Percentiles rank a stretch among this genome's conserved stretches.
Conservation (phyloP, 1,140 invertebrate genomes). For the Aphelinus atriplicis region DNA sequence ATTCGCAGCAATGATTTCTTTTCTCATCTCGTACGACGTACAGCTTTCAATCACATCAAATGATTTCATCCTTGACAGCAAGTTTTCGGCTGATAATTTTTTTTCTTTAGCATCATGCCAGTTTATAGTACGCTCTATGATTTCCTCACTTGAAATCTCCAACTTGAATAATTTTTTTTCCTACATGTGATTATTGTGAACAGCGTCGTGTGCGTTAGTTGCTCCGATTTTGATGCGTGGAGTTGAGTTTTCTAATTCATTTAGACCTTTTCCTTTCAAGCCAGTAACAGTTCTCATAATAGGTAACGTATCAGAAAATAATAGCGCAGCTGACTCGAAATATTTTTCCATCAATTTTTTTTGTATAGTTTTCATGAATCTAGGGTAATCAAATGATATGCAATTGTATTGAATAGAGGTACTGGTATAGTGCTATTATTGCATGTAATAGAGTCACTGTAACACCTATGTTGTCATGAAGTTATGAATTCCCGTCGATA, state of each 20-base stretch:
- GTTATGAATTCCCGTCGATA: slow-evolving; percentile 17
- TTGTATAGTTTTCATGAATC: no score
- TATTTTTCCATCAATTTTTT: no score
- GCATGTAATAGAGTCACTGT: slow-evolving; percentile 1
- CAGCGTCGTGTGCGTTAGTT: slow-evolving; percentile 18
- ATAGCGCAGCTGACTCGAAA: not conserved
- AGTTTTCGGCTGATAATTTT: not conserved
- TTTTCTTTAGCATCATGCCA: slow-evolving; percentile 2
- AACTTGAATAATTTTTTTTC: slow-evolving; percentile 19
- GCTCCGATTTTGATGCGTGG: slow-evolving; percentile 1
- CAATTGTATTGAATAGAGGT: slow-evolving; percentile 16
- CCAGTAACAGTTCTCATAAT: not conserved
- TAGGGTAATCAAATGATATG: no score
- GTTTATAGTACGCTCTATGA: not conserved
- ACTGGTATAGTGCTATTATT: slow-evolving; percentile 19
- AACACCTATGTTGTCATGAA: slow-evolving; percentile 19
- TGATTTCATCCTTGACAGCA: not conserved
- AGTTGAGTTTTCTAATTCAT: slow-evolving; percentile 29
- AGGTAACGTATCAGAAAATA: not conserved
- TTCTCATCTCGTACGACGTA: slow-evolving; percentile 4
- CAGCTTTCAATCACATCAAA: not conserved
- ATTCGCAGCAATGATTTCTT: slow-evolving; percentile 11
- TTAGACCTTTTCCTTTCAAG: not conserved
- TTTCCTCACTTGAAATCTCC: not conserved
- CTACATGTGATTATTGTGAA: slow-evolving; percentile 29